phyloP scores from a whole-genome alignment of 2,113 vertebrate species.

The Phrynocephalus versicolor region DNA sequence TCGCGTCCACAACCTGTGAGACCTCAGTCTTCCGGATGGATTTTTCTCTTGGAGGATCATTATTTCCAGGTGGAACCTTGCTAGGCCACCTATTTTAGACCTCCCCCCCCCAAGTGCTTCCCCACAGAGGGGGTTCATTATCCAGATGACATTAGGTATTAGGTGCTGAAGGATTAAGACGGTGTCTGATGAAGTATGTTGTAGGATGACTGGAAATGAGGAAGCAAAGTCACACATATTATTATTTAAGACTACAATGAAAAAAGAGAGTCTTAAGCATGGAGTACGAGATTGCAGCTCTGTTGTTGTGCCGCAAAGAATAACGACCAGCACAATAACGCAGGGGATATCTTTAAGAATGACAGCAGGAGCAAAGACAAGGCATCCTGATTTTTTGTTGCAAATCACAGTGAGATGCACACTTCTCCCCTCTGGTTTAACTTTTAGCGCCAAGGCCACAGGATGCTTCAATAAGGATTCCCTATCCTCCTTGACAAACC shows the following conservation, averaged over 20 bases:
- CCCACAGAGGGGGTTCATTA: background rate
- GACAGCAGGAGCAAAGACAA: too few species aligned
- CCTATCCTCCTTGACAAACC: too few species aligned
- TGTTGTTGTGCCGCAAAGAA: too few species aligned
- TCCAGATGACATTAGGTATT: background rate
- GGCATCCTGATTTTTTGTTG: too few species aligned
- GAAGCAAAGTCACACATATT: background rate
- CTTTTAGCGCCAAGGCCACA: too few species aligned
- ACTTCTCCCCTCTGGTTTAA: too few species aligned
- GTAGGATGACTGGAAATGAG: background rate
- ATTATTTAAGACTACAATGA: background rate
- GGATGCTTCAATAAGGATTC: too few species aligned
- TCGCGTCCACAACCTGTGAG: slow-evolving; percentile 4
- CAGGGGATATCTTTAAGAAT: too few species aligned
- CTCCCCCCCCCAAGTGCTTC: background rate
- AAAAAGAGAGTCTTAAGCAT: too few species aligned
- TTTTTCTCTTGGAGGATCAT: slow-evolving; percentile 32
- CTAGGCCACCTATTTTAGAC: slow-evolving; percentile 8
- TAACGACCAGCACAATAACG: too few species aligned
- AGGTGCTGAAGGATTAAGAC: slow-evolving; percentile 8
- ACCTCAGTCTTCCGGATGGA: background rate
- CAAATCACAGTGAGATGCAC: too few species aligned
- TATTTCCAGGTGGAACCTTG: background rate
- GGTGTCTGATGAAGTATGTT: background rate
- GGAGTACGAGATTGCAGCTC: too few species aligned